Evolutionary conservation across 2,888 invertebrate species (phyloP).

Genomic region (Eucera pruinosa): DNA sequence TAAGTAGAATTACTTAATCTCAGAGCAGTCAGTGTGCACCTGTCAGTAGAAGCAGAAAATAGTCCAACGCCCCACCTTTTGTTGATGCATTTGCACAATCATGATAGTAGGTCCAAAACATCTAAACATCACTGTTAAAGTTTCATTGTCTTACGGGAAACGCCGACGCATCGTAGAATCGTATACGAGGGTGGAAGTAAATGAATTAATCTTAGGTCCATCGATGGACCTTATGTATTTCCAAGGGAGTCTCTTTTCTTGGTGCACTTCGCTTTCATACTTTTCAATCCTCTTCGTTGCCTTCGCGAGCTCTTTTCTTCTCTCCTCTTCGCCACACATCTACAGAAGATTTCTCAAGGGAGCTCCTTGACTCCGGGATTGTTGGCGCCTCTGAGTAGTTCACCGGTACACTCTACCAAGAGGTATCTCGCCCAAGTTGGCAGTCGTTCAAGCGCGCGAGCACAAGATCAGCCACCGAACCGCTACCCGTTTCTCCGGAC

Average conservation of each 20-base stretch:
- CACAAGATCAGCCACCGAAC: slow-evolving; percentile 46
- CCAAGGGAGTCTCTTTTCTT: slow-evolving; percentile 30
- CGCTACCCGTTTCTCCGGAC: slow-evolving; percentile 65
- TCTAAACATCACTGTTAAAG: no score
- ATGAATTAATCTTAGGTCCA: slow-evolving; percentile 39
- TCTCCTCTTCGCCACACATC: slow-evolving; percentile 55
- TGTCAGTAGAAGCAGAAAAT: no score
- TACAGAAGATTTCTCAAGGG: slow-evolving; percentile 68
- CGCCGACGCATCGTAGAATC: background rate
- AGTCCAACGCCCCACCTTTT: no score
- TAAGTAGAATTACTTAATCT: no score
- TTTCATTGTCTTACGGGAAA: background rate
- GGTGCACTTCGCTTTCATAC: slow-evolving; percentile 36
- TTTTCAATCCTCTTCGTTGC: slow-evolving; percentile 37
- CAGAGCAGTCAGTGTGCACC: no score
- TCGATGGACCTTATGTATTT: slow-evolving; percentile 25
- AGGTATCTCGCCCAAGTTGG: slow-evolving; percentile 72
- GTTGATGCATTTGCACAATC: no score
- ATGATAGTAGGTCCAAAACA: no score
- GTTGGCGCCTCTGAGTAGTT: slow-evolving; percentile 70
- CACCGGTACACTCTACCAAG: slow-evolving; percentile 54
- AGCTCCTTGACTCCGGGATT: slow-evolving; percentile 68
- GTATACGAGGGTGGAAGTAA: slow-evolving; percentile 11
- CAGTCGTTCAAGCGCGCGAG: slow-evolving; percentile 74
- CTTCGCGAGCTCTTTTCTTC: slow-evolving; percentile 36